Evolutionary conservation across 92 coral and sea anemone species (phyloP), one percentile per base, ranked within the genome.

Genomic region (Nematostella vectensis): DNA sequence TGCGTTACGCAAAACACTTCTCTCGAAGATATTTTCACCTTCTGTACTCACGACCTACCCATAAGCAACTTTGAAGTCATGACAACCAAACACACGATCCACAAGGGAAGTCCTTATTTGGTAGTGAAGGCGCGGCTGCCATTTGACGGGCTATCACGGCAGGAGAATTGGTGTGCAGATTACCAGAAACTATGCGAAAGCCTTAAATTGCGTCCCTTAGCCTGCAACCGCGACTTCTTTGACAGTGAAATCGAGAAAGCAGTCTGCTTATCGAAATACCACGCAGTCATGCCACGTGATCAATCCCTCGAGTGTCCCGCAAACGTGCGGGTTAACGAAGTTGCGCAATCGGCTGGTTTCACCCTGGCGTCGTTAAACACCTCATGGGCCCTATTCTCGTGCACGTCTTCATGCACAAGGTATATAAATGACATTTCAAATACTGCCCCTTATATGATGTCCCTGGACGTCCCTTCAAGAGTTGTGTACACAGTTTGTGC

Each of bases 161-260:
- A 30, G 29, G 59, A 54, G 20, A 42, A 75, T 53, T 75, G 82
- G 82, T 75, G 82, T 29, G 36, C 48, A 29, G 82, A 75, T 39
- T 75, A 75, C 31, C 75, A 61, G 44, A 61, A 70, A 27, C 55
- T 75, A 2, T 75, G 82, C 21, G 76, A 68, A 27, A 66, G 54
- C 42, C 47, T 28, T 30, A 18, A 49, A 12, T 18, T 55, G 31
- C 43, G 60, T 25, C 76, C 82, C 23, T 52, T 75, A 48, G 62
- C 27, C 11, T 75, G 82, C 22, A 47, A 27, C 22, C 62, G 72
- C 2, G 37, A 42, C 1, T 2, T 27, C 8, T 66, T 28, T 27
- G 36, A 65, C 17, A 55, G 19, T 20, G 63, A 66, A 4, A 10
- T 31, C 27, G 63, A 66, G 13, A 66, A 38, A 36, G 72, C 82